Base-by-base conservation (phyloP, 2,888 invertebrate genomes). In the Achlya flavicornis region DNA sequence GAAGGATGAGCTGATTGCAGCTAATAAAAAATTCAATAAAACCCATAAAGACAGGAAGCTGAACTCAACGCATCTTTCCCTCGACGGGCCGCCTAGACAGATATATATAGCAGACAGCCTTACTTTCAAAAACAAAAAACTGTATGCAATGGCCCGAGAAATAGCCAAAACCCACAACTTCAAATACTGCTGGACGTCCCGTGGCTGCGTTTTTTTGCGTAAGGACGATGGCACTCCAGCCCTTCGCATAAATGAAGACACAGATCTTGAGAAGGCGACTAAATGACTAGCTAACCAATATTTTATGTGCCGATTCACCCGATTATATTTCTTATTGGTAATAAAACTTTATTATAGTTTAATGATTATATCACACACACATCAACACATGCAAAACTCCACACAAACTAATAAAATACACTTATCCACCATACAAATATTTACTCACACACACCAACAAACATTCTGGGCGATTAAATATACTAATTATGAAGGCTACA, bases 1-100 rank as follows among this genome's bases (percentile, higher is more conserved):
- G 2, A 26, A 26, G 26, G 26, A 26, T 26, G 26, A 26, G 26
- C 26, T 26, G 26, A 26, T 26, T 26, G 26, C 26, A 26, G 26
- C 26, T 26, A 26, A 26, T 26, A 26, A 26, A 26, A 43, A 8
- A 1, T 43, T 43, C 41, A 43, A 43, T 11, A 43, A 43, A 11
- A 1, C 12, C 7, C 41, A 43, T 43, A 43, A 43, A 43, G 41
- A 43, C 10, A 10, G 41, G 3, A 43, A 43, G 41, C 41, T 43
- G 41, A 43, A 43, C 41, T 43, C 41, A 8, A 43, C 41, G 41
- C 41, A 43, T 43, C 38, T n/a, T 16, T 26, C 33, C n/a, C 5
- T 60, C 43, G 43, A 62, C 48, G 11, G 61, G 59, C 26, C 53
- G 35, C 12, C 66, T 38, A 11, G 62, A 61, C 11, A 63, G 16